Evolutionary conservation across 2,888 invertebrate genomes (phyloP).

Genomic region (Aquatica leii): DNA sequence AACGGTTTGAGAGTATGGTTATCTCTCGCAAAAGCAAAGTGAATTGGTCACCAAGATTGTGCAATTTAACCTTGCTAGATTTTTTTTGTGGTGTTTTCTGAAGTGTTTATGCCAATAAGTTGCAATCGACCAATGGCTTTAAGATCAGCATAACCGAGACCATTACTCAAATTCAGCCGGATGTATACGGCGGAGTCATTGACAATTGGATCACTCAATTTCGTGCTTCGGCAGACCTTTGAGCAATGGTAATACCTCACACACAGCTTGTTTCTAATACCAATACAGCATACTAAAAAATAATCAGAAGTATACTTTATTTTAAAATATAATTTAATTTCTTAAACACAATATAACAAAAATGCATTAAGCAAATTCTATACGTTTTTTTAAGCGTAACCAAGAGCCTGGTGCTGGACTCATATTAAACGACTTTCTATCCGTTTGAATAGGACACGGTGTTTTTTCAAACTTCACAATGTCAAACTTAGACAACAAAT

Average conservation of each 20-base stretch:
- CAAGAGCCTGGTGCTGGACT: slow-evolving; percentile 55
- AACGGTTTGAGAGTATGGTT: slow-evolving; percentile 6
- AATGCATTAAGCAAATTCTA: background rate
- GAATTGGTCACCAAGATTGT: background rate
- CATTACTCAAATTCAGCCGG: too few species aligned
- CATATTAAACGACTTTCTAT: slow-evolving; percentile 55
- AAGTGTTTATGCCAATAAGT: slow-evolving; percentile 18
- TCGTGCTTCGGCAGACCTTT: too few species aligned
- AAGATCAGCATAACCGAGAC: slow-evolving; percentile 19
- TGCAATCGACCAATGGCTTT: slow-evolving; percentile 19
- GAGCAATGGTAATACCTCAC: background rate
- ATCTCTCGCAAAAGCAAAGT: too few species aligned
- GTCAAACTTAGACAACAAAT: slow-evolving; percentile 53
- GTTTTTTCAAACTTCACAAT: slow-evolving; percentile 42
- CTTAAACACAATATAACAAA: too few species aligned
- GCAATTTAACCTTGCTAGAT: slow-evolving; percentile 10
- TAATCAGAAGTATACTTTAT: too few species aligned
- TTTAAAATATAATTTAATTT: too few species aligned
- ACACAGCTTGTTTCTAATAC: slow-evolving; percentile 11
- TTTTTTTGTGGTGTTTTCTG: too few species aligned
- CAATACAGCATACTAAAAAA: too few species aligned
- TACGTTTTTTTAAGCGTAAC: slow-evolving; percentile 23
- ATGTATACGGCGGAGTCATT: too few species aligned
- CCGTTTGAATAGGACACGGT: slow-evolving; percentile 45
- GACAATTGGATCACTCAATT: too few species aligned